Base-by-base conservation (phyloP, 2,797 vertebrate species). In the Glossophaga mutica region DNA sequence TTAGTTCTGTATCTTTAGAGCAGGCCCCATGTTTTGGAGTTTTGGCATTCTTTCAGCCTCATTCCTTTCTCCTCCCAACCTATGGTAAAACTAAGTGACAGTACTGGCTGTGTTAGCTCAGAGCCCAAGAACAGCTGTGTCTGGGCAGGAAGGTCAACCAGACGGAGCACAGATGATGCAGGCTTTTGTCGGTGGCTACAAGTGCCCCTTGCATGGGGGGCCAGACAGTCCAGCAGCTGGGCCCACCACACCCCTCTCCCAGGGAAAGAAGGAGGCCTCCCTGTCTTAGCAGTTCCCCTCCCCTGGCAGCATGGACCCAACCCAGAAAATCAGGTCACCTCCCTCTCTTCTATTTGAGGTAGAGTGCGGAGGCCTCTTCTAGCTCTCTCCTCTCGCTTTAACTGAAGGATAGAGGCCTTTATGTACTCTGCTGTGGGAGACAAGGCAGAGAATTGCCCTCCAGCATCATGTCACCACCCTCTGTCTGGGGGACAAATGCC, bases 61-160 rank as follows among this genome's bases (percentile, higher is more conserved):
- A n/a, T 74, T 88, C 24, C 9, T 70, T 62, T 91, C 44, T 44
- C 73, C 50, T 94, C 37, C 34, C 34, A 52, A 67, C 18, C 62
- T 90, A 16, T 88, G 67, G 62, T 65, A 88, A 84, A 96, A 70
- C 32, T 70, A 78, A 95, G 44, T 67, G 74, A 79, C 94, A 88
- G 50, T 46, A 44, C 68, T 44, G 62, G 11, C 10, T 62, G 3
- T n/a, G 9, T 70, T 89, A 84, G 50, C 57, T 87, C 67, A 90
- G 79, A 93, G 39, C 55, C 77, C 34, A 55, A 74, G 78, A 71
- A 37, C 19, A 19, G 59, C 16, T 29, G 15, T 50, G 37, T 87
- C 84, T 34, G n/a, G 46, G 5, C 68, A 44, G 6, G 65, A 90
- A 81, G 67, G 42, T 12, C 68, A 44, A 21, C 9, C 44, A 59